Base-by-base conservation (phyloP, 1,140 invertebrate genomes). In the Lanistes nyassanus region DNA sequence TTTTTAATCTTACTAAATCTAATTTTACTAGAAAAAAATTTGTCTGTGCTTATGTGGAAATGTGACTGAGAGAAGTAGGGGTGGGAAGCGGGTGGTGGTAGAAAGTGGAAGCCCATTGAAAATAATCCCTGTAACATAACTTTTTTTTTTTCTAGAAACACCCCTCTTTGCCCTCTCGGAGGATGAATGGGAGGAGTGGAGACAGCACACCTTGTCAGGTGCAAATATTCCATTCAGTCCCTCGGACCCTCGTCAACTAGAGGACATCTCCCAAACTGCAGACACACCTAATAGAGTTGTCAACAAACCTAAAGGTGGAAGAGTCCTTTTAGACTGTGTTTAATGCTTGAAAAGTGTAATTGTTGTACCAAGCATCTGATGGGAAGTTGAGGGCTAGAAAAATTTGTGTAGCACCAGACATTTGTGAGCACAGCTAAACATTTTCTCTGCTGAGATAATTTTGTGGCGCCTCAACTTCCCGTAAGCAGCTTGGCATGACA, bases 141-240 rank as follows among this genome's bases (percentile, higher is more conserved):
- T 37, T 51, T 19, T 37, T 29, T 31, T 34, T 51, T 16, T 70
- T 53, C 37, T 53, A 76, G 77, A 76, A 34, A 56, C 58, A 64
- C 80, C 78, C 19, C 72, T 78, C 29, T 84, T 81, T 75, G 75
- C 80, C 9, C 31, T 75, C 31, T 79, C 80, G 16, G 76, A 62
- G 34, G 78, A 79, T 36, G 81, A 84, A 37, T 77, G 76, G 71
- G 76, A 82, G 42, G 83, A 84, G 60, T 85, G 83, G 83, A 80
- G 80, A 64, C 55, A 80, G 55, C 79, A 67, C 23, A 84, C 82
- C 7, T 31, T 85, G 34, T 82, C 80, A 53, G 84, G 84, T 7
- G 80, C 81, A 4, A 82, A 83, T 51, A 76, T 82, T 21, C 79
- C 82, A 2, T 85, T 81, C 70, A 81, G 74, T 65, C 77, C 74